Conservation (phyloP, 2,888 invertebrate species). For the Hylaea fasciaria region DNA sequence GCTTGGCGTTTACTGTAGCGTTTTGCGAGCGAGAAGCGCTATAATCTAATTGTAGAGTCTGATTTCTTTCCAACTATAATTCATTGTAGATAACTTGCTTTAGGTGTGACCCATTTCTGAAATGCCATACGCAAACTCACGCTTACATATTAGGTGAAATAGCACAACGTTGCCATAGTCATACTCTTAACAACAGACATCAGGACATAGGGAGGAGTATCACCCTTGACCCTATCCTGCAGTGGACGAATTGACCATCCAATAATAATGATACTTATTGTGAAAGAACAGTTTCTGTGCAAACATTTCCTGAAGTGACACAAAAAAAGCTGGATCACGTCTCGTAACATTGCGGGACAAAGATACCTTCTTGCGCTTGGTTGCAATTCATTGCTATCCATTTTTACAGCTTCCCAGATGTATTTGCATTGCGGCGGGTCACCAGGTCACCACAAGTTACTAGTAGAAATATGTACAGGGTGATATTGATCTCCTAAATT, state of each 20-base stretch:
- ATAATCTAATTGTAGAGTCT: not conserved
- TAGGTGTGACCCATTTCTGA: slow-evolving; percentile 13
- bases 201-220: too few relatives aligned
- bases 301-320: too few relatives aligned
- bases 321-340: too few relatives aligned
- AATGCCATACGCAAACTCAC: slow-evolving; percentile 11
- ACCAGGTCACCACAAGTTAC: not conserved
- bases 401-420: not conserved
- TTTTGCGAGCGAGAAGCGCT: not conserved
- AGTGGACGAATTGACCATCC: too few relatives aligned
- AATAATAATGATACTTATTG: too few relatives aligned
- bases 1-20: not conserved
- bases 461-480: not conserved
- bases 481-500: slow-evolving; percentile 3
- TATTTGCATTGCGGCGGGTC: not conserved
- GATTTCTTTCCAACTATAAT: slow-evolving; percentile 5
- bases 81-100: slow-evolving; percentile 6
- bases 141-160: slow-evolving; percentile 26
- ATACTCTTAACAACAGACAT: too few relatives aligned
- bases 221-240: too few relatives aligned
- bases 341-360: not conserved
- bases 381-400: not conserved
- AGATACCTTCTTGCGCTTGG: not conserved
- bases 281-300: too few relatives aligned
- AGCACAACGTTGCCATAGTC: slow-evolving; percentile 15